phyloP scores from a whole-genome alignment of 2,888 invertebrate species.

The Spicauda simplicius region DNA sequence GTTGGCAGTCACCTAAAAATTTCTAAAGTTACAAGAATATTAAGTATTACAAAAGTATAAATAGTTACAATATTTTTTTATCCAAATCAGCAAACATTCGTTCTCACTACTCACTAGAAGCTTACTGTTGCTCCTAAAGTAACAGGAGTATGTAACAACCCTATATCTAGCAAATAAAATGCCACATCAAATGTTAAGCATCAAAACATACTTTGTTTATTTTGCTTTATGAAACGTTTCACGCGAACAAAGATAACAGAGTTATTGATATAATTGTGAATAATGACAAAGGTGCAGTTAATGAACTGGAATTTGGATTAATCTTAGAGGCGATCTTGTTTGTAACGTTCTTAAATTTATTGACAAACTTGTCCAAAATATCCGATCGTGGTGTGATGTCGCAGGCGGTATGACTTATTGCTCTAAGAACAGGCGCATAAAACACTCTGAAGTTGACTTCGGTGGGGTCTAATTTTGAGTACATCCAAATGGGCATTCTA shows the following conservation, averaged over 20 bases:
- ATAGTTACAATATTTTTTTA: too few relatives aligned
- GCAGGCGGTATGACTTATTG: slow-evolving; percentile 89
- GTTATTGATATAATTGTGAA: slow-evolving; percentile 43
- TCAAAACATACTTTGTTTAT: too few relatives aligned
- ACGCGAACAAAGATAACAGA: slow-evolving; percentile 19
- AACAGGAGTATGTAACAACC: too few relatives aligned
- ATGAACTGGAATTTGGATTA: slow-evolving; percentile 53
- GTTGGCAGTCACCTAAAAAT: too few relatives aligned
- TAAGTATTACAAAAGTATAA: too few relatives aligned
- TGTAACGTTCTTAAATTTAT: slow-evolving; percentile 78
- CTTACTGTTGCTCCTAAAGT: too few relatives aligned
- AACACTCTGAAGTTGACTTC: slow-evolving; percentile 90
- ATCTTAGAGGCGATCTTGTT: slow-evolving; percentile 60
- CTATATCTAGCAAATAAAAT: too few relatives aligned
- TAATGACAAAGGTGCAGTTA: slow-evolving; percentile 41
- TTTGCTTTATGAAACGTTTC: neutral
- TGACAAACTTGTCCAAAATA: slow-evolving; percentile 80
- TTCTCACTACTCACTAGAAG: too few relatives aligned
- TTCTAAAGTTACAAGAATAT: too few relatives aligned
- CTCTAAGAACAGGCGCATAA: slow-evolving; percentile 87
- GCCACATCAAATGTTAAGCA: too few relatives aligned
- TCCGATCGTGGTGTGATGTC: slow-evolving; percentile 85
- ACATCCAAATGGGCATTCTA: slow-evolving; percentile 89
- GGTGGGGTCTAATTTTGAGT: slow-evolving; percentile 84
- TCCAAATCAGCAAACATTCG: too few relatives aligned